phyloP scores from a whole-genome alignment of 1,140 invertebrate genomes.

The Formica exsecta region DNA sequence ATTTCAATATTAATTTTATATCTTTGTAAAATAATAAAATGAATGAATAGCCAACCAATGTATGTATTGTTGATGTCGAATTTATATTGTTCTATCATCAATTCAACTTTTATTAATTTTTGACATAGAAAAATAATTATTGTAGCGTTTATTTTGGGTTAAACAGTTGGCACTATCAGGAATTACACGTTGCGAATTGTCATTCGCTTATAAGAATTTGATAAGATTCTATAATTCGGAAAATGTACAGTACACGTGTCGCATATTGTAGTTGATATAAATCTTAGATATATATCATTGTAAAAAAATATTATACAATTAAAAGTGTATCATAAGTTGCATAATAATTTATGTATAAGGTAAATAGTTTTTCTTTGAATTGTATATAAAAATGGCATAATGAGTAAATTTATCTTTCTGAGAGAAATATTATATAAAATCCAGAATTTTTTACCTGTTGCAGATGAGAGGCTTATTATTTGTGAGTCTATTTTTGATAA shows the following conservation, averaged over 20 bases:
- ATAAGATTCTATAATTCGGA: not conserved
- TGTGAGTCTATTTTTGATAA: constrained; percentile 17
- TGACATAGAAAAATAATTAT: not conserved
- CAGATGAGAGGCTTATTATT: constrained; percentile 61
- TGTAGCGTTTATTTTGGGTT: not conserved
- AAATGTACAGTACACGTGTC: constrained; percentile 4
- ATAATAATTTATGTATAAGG: not conserved
- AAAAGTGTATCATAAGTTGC: not conserved
- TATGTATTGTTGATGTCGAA: not conserved
- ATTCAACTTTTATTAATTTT: not conserved
- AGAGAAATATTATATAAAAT: not conserved
- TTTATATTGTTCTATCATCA: not conserved
- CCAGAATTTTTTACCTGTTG: constrained; percentile 2
- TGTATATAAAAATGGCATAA: not conserved
- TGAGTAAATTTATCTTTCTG: constrained; percentile 6
- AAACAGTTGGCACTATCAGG: constrained; percentile 11
- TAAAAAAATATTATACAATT: constrained; percentile 9
- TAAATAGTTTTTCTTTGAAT: not conserved
- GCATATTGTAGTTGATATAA: not conserved
- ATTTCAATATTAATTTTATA: not conserved
- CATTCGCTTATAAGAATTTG: constrained; percentile 28
- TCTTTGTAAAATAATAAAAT: not conserved
- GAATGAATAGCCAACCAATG: not conserved
- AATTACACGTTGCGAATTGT: constrained; percentile 51
- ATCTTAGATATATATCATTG: not conserved